Evolutionary conservation across 2,797 vertebrate species (phyloP).

Genomic region (Tarsius wallacei): DNA sequence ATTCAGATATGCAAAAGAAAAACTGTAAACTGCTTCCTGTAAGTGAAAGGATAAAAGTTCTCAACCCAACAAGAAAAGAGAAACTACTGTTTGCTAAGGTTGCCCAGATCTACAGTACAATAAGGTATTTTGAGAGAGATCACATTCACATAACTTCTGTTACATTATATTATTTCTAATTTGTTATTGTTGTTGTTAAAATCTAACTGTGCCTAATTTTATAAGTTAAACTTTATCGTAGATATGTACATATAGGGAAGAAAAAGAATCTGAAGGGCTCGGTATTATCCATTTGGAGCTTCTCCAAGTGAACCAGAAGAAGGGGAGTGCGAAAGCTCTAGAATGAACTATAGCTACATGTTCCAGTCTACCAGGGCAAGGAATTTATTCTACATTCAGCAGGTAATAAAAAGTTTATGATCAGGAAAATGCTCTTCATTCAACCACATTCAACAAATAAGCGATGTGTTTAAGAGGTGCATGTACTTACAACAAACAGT

Average conservation of each 20-base stretch:
- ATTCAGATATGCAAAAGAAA: neutral
- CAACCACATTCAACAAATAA: neutral
- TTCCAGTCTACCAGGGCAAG: neutral
- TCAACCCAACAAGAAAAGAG: neutral
- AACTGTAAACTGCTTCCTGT: neutral
- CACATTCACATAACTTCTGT: neutral
- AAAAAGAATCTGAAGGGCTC: neutral
- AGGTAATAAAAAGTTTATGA: neutral
- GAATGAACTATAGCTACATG: neutral
- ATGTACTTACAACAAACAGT: neutral
- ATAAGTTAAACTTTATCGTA: neutral
- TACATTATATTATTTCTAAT: neutral
- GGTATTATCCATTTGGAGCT: neutral
- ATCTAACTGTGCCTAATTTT: neutral
- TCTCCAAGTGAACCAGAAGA: conserved; percentile 3
- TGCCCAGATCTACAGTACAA: neutral
- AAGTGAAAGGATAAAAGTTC: neutral
- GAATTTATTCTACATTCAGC: neutral
- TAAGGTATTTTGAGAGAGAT: neutral
- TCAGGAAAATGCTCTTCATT: neutral
- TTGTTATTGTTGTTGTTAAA: neutral
- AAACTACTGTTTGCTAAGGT: neutral
- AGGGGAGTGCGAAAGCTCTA: neutral
- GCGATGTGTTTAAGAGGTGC: neutral
- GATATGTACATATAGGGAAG: neutral